These are phyloP conservation scores for Mellilla xanthometata DNA, from an alignment of 2,888 invertebrate species.

Conservation along the genomic window DNA sequence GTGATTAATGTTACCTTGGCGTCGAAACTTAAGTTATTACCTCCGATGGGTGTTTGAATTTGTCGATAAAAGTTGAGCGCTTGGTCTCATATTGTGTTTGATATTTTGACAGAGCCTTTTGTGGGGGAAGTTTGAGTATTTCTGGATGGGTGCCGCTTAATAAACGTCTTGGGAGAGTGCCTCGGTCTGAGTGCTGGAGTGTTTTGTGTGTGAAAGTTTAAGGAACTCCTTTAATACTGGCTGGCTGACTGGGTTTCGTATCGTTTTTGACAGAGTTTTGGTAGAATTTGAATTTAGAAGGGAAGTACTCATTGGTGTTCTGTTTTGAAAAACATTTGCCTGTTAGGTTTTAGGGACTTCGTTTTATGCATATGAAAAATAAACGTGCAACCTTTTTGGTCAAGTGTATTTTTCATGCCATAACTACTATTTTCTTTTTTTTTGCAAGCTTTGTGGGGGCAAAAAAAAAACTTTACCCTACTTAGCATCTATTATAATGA, in stretches of 20 bases:
- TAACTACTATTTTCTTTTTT: too few species aligned
- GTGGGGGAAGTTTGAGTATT: constrained; percentile 39
- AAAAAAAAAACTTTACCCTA: too few species aligned
- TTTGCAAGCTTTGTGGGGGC: too few species aligned
- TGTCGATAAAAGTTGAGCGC: constrained; percentile 61
- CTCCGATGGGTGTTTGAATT: constrained; percentile 65
- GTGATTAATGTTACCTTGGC: constrained; percentile 53
- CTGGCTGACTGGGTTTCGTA: constrained; percentile 20
- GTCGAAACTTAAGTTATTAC: constrained; percentile 64
- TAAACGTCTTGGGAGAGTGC: constrained; percentile 41
- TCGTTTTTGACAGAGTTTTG: constrained; percentile 23
- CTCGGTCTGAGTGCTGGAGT: constrained; percentile 19
- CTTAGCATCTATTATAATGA: too few species aligned
- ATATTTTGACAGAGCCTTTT: constrained; percentile 57
- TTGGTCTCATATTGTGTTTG: constrained; percentile 52
- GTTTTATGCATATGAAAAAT: too few species aligned
- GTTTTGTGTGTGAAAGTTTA: constrained; percentile 30
- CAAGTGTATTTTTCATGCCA: too few species aligned
- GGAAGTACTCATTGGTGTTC: neutral
- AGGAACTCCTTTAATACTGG: constrained; percentile 25
- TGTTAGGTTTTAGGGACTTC: too few species aligned
- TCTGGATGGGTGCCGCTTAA: constrained; percentile 44
- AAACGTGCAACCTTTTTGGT: too few species aligned
- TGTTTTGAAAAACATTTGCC: too few species aligned
- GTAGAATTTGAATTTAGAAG: constrained; percentile 6